Evolutionary conservation across 1,140 invertebrate species (phyloP).

Genomic region (Lamellibrachia luymesi): DNA sequence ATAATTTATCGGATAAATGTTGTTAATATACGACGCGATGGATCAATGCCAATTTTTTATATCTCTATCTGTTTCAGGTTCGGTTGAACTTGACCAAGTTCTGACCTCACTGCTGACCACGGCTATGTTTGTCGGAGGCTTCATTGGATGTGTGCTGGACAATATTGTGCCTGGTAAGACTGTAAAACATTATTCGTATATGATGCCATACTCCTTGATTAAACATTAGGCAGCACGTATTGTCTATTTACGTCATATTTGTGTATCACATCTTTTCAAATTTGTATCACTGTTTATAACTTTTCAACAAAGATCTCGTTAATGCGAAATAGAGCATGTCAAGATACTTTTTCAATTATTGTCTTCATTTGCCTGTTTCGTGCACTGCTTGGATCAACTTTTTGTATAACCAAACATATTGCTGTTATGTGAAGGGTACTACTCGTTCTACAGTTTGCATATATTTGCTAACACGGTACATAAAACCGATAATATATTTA

Average conservation of each 20-base stretch:
- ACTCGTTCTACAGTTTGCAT: too few species aligned
- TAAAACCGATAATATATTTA: too few species aligned
- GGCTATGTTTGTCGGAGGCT: constrained; percentile 79
- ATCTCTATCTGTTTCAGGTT: constrained; percentile 35
- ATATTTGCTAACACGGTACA: too few species aligned
- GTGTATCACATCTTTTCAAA: neutral
- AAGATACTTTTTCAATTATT: too few species aligned
- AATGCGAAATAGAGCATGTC: too few species aligned
- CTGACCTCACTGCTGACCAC: constrained; percentile 78
- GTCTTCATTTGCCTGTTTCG: too few species aligned
- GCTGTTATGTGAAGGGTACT: too few species aligned
- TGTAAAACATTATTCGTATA: neutral
- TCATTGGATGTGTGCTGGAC: constrained; percentile 77
- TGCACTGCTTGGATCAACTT: too few species aligned
- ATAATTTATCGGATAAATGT: neutral
- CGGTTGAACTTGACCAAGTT: constrained; percentile 67
- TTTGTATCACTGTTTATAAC: neutral
- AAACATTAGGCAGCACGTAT: neutral
- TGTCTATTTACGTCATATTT: too few species aligned
- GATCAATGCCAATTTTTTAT: neutral
- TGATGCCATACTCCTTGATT: neutral
- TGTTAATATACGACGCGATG: too few species aligned
- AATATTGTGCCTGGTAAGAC: constrained; percentile 78
- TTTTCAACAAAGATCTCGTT: neutral
- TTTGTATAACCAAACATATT: too few species aligned